Evolutionary conservation across 1,140 invertebrate species (phyloP).

Genomic region (Chlorops oryzae): DNA sequence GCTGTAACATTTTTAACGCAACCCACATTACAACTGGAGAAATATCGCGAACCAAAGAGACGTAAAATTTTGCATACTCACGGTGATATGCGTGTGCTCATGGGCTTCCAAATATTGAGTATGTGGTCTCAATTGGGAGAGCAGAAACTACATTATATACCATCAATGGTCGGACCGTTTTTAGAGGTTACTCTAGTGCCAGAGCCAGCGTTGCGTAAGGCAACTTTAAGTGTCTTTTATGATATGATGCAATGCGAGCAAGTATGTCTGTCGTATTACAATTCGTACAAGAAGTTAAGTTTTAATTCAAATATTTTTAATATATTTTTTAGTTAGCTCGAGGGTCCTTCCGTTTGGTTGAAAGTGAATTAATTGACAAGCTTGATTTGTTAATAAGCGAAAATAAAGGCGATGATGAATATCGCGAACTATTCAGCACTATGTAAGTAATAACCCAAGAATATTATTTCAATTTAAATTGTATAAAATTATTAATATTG

Average conservation of each 20-base stretch:
- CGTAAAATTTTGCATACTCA: conserved; percentile 75
- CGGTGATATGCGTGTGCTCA: conserved; percentile 85
- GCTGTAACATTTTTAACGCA: conserved; percentile 85
- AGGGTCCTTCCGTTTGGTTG: conserved; percentile 82
- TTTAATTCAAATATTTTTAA: conserved; percentile 1
- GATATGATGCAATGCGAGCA: conserved; percentile 96
- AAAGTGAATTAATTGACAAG: conserved; percentile 89
- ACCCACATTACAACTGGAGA: conserved; percentile 77
- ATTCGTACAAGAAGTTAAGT: too few species aligned
- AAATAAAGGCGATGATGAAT: conserved; percentile 91
- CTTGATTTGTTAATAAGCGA: conserved; percentile 86
- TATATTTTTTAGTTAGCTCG: conserved; percentile 48
- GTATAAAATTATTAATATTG: conserved; percentile 46
- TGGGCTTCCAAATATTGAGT: conserved; percentile 88
- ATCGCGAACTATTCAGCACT: conserved; percentile 82
- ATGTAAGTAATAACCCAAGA: too few species aligned
- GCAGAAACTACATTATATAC: conserved; percentile 77
- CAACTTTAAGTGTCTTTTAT: conserved; percentile 90
- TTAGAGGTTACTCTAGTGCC: conserved; percentile 90
- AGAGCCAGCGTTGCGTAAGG: conserved; percentile 78
- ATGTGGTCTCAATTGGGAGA: conserved; percentile 88
- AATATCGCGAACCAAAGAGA: conserved; percentile 72
- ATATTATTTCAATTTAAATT: too few species aligned
- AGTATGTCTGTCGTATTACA: conserved; percentile 32
- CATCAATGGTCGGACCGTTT: conserved; percentile 88